Base-by-base conservation (phyloP, 2,797 vertebrate species). In the Apogon talboti region DNA sequence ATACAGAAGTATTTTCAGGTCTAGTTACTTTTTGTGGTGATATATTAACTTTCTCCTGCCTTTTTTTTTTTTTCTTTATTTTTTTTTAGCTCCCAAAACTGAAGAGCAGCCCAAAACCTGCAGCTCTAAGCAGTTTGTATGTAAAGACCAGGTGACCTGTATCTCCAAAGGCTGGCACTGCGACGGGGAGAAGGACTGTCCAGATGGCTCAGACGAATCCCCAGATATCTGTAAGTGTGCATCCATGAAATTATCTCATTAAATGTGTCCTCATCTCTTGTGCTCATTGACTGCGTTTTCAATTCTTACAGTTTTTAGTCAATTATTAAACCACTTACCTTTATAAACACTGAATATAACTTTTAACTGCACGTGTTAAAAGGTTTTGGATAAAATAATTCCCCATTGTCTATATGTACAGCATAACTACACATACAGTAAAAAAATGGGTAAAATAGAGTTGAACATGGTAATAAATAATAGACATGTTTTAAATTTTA, bases 121-220 rank as follows among this genome's bases (percentile, higher is more conserved):
- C 93, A 99, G 95, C 87, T 94, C 96, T n/a, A 99, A 96, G 91
- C 97, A 99, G 90, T 99, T 98, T 94, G 95, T 95, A 54, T 99
- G 98, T 81, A 97, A 96, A 92, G 97, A 99, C 91, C 95, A 97
- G 89, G 93, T 96, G 65, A 98, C 96, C 55, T 99, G 98, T 84
- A 97, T 99, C 87, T 98, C 98, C 33, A 99, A 97, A 92, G 97
- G 97, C 86, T 99, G 98, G 98, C 94, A 96, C 66, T 99, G 97
- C 45, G 98, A 99, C 14, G 96, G 96, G 15, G 98, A 99, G 84
- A 97, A 96, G 86, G 98, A 99, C 91, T 99, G 98, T 91, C 96
- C 97, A 1, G 98, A 99, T 71, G 96, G 97, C 71, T 98, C 97
- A 0, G 98, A 99, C 38, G 98, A 99, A 91, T 95, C 96, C 0